Evolutionary conservation across 2,888 invertebrate species (phyloP), one percentile per base, ranked within the genome.

Genomic region (Hypselothyrea guttata): DNA sequence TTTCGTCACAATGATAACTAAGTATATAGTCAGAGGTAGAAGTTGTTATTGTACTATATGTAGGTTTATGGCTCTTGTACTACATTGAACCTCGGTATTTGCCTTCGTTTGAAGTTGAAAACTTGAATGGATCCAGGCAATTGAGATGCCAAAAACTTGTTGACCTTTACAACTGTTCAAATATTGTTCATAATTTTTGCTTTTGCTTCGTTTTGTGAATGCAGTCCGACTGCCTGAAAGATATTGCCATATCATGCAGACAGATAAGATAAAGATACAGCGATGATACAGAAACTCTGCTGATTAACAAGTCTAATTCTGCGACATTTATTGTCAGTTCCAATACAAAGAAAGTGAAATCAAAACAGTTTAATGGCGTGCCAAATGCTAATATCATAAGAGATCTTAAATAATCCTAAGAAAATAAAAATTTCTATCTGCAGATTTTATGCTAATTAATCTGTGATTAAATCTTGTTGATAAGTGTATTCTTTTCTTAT

Each of bases 111-210:
- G 53, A 55, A 62, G 62, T 41, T 53, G 38, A 59, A 67, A 62
- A 67, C 58, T 62, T 55, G 52, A 55, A 57, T 46, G 12, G 4
- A 33, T 38, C 34, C 48, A 40, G 54, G 37, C 40, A 22, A 22
- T 22, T 22, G 22, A 22, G 22, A 22, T 11, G 2, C n/a, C 2
- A 15, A 7, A 42, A 56, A 82, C 77, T 64, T 48, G 82, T 75
- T 78, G 82, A 78, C 77, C 77, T 78, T 78, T 77, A 77, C 65
- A 81, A 62, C 69, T 60, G 58, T 47, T 52, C 74, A 72, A 64
- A 72, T 56, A 71, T 59, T 28, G n/a, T 28, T 59, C 30, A 12
- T 33, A 48, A 15, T 35, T 59, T n/a, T n/a, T n/a, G n/a, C n/a
- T n/a, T n/a, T n/a, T n/a, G n/a, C n/a, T n/a, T n/a, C n/a, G n/a